These are phyloP conservation scores for Nemoura dubitans DNA, from an alignment of 2,888 invertebrate species.

Conservation along the genomic window DNA sequence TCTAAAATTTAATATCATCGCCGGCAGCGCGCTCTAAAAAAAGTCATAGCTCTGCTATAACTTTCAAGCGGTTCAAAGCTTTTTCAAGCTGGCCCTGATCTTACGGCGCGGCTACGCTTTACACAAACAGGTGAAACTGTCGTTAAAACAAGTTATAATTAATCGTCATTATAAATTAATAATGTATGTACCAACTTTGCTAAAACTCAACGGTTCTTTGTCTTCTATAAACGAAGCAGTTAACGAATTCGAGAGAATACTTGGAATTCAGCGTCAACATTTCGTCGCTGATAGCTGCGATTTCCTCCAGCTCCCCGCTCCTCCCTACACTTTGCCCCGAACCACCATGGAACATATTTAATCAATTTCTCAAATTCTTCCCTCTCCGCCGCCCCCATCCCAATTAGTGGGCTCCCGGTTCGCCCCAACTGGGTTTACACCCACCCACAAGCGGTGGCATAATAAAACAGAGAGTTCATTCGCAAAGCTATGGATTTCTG, in stretches of 20 bases:
- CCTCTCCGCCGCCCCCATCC: neutral
- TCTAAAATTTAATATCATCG: neutral
- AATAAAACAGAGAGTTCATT: neutral
- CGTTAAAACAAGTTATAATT: neutral
- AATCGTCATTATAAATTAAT: constrained; percentile 7
- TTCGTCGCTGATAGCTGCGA: neutral
- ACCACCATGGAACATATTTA: neutral
- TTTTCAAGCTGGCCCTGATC: neutral
- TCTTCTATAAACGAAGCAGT: neutral
- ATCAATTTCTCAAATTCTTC: constrained; percentile 3
- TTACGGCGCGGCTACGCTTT: no score
- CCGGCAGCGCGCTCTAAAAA: neutral
- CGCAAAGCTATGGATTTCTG: neutral
- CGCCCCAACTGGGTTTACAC: neutral
- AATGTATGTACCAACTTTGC: neutral
- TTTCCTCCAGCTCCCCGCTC: neutral
- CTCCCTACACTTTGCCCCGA: neutral
- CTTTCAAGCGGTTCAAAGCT: neutral
- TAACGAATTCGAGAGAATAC: neutral
- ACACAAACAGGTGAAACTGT: neutral
- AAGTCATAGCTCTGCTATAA: neutral
- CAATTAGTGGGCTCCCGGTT: neutral
- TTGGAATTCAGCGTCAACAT: neutral
- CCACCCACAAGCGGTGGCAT: neutral
- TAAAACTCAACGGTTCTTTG: neutral